Conservation (phyloP, 2,113 vertebrate species). For the Hippocampus barbouri region DNA sequence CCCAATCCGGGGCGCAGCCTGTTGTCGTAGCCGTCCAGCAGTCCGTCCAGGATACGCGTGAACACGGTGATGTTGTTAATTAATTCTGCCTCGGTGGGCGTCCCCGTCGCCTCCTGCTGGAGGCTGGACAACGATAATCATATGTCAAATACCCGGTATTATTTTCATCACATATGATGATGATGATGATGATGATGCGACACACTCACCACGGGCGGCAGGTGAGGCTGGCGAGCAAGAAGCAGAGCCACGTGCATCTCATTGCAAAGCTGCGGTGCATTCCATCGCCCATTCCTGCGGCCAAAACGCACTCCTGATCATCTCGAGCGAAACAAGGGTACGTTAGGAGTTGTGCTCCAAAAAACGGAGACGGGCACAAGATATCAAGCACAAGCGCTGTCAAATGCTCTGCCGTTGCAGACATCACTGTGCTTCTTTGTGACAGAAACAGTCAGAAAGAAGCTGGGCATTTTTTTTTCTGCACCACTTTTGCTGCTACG, state of each 20-base stretch:
- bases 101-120: conserved; percentile 80
- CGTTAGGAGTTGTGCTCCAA: not conserved
- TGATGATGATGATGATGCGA: not conserved
- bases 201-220: conserved; percentile 83
- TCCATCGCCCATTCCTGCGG: conserved; percentile 92
- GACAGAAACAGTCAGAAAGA: not conserved
- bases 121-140: conserved; percentile 66
- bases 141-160: not conserved
- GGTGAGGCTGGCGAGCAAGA: conserved; percentile 80
- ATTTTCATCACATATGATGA: not conserved
- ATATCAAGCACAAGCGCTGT: not conserved
- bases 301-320: conserved; percentile 2
- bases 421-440: not conserved
- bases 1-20: conserved; percentile 90
- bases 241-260: conserved; percentile 80
- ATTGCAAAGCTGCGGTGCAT: conserved; percentile 83
- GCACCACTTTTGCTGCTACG: not conserved
- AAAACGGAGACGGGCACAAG: not conserved
- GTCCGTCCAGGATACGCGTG: conserved; percentile 89
- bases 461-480: no score
- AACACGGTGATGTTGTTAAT: conserved; percentile 97
- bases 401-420: not conserved
- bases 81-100: conserved; percentile 78
- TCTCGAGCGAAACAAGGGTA: not conserved
- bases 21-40: conserved; percentile 95